These are phyloP conservation scores for Sylvilagus bachmani DNA, from an alignment of 2,113 vertebrate genomes.

Conservation along the genomic window DNA sequence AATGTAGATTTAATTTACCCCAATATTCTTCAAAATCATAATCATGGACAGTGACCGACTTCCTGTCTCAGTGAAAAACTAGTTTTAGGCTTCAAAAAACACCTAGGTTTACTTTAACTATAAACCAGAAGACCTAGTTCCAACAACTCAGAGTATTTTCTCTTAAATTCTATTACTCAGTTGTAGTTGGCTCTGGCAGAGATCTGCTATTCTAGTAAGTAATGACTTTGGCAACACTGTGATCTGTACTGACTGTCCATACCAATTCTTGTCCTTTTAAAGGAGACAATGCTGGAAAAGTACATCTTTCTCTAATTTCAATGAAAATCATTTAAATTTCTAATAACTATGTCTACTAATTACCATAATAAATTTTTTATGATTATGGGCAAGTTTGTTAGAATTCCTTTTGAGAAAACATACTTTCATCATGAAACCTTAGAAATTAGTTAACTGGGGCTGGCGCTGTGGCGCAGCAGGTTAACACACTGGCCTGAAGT, in stretches of 20 bases:
- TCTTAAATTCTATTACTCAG: neutral
- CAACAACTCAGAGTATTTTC: neutral
- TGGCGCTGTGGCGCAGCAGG: too few species aligned
- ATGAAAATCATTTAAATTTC: conserved; percentile 49
- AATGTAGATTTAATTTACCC: neutral
- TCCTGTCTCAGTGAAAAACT: neutral
- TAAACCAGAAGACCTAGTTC: neutral
- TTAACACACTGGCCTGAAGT: too few species aligned
- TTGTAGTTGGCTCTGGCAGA: neutral
- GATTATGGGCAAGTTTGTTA: conserved; percentile 7
- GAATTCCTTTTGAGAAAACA: conserved; percentile 23
- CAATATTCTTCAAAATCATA: conserved; percentile 52
- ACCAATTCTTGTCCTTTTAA: conserved; percentile 26
- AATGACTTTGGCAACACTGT: conserved; percentile 3
- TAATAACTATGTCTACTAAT: conserved; percentile 17
- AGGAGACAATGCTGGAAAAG: neutral
- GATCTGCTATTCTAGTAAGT: neutral
- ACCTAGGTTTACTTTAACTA: neutral
- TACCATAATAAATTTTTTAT: conserved; percentile 1
- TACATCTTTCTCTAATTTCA: conserved; percentile 54
- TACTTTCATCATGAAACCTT: conserved; percentile 4
- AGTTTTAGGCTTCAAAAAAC: conserved; percentile 14
- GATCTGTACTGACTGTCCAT: neutral
- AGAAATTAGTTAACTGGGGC: neutral
- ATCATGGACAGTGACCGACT: neutral